phyloP scores from a whole-genome alignment of 1,140 invertebrate genomes.

The Ostrea denselamellosa region DNA sequence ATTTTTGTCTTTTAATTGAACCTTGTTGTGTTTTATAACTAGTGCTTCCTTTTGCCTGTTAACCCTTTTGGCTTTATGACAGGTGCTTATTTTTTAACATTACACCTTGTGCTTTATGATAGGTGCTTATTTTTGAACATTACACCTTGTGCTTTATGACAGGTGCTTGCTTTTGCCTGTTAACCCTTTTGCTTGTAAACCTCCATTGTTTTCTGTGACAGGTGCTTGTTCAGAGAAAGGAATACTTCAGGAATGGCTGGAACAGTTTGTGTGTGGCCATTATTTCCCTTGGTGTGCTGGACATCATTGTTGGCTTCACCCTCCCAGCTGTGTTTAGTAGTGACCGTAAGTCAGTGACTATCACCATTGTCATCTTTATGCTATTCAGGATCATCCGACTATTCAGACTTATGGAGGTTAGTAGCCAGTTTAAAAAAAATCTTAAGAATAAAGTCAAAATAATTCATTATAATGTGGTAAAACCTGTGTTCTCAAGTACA shows the following conservation, averaged over 20 bases:
- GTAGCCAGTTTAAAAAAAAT: background rate
- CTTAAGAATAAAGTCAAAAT: background rate
- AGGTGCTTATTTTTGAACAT: too few relatives aligned
- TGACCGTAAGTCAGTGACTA: constrained; percentile 43
- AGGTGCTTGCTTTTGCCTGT: background rate
- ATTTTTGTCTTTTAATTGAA: too few relatives aligned
- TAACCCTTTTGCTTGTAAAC: too few relatives aligned
- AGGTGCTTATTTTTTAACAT: too few relatives aligned
- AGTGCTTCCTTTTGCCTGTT: too few relatives aligned
- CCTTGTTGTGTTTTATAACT: too few relatives aligned
- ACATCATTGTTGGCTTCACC: constrained; percentile 66
- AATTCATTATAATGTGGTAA: background rate
- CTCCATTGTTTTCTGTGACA: constrained; percentile 52
- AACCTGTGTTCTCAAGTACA: background rate
- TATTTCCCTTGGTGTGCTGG: constrained; percentile 66
- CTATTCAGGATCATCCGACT: constrained; percentile 64
- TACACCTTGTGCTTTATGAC: background rate
- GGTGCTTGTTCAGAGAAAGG: constrained; percentile 60
- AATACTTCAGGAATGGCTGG: constrained; percentile 69
- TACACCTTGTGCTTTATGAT: too few relatives aligned
- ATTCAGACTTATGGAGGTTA: constrained; percentile 67
- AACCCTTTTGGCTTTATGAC: too few relatives aligned
- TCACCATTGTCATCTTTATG: constrained; percentile 59
- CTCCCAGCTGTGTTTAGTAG: constrained; percentile 54
- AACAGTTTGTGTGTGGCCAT: constrained; percentile 71